Base-by-base conservation (phyloP, 2,888 invertebrate species). In the Prosopocoilus inquinatus region DNA sequence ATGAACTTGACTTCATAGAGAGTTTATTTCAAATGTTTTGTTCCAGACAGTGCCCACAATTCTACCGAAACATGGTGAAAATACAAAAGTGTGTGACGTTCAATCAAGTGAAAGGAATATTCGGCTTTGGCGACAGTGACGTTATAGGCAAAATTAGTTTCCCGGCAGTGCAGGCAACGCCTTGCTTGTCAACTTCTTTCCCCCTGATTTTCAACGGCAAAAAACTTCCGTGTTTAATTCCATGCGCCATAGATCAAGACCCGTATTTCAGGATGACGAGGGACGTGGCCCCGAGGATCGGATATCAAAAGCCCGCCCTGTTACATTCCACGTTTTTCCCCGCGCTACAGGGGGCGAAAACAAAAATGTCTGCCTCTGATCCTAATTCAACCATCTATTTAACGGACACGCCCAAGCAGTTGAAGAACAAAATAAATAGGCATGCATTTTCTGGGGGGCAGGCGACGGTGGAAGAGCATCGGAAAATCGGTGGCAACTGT, bases 211-310 rank as follows among this genome's bases (percentile, higher is more conserved):
- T 98, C 75, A 88, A 85, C 1, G 81, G 84, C 48, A 85, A 86
- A 70, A 88, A 89, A 68, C 84, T 95, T 45, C 88, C 86, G 2
- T 90, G 90, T 70, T 81, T 96, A 2, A 96, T 99, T 61, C 99
- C 99, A 0, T 99, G 99, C 79, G 99, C 96, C 7, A 99, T 99
- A 64, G 99, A 99, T 81, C 99, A 99, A 83, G 99, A 99, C 80
- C 99, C 99, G 0, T 99, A 98, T 78, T 99, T 99, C 79, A 85
- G 99, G 33, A 96, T 99, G 97, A 91, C 96, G 0, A 84, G 99
- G 50, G 99, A 99, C 79, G 96, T 97, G n/a, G 95, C 97, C 0
- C 95, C 97, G 0, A 84, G 90, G 9, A 79, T 99, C 9, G 94
- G 66, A 82, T 86, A 76, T 86, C 87, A 11, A 94, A 99, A 77